Evolutionary conservation across 2,888 invertebrate genomes (phyloP).

Genomic region (Esperia sulphurella): DNA sequence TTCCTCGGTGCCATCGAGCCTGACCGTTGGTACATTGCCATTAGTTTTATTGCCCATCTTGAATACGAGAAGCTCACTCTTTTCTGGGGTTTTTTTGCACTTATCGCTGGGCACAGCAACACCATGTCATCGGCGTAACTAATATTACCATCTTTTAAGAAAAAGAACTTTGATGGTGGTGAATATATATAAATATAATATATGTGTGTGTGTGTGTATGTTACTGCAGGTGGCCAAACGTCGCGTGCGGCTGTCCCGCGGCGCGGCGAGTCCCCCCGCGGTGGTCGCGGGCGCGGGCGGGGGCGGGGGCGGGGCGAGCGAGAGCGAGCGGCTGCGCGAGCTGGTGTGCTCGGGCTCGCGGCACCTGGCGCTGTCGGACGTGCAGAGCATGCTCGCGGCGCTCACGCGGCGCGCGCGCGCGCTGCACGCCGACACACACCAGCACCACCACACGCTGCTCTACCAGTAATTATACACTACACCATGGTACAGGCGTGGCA

Average conservation of each 20-base stretch:
- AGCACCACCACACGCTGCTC: not conserved
- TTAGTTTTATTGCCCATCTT: too few relatives aligned
- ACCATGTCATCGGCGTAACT: too few relatives aligned
- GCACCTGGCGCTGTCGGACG: slow-evolving; percentile 86
- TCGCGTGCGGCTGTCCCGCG: slow-evolving; percentile 49
- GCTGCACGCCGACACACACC: slow-evolving; percentile 64
- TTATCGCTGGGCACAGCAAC: too few relatives aligned
- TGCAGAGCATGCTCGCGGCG: slow-evolving; percentile 89
- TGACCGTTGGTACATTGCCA: too few relatives aligned
- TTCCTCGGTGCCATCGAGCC: too few relatives aligned
- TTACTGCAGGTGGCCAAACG: slow-evolving; percentile 79
- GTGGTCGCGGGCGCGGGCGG: slow-evolving; percentile 4
- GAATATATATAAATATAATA: too few relatives aligned
- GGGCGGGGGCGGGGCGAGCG: slow-evolving; percentile 4
- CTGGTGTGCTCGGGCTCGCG: slow-evolving; percentile 85
- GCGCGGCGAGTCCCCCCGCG: not conserved
- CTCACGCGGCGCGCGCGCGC: slow-evolving; percentile 88
- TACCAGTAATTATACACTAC: not conserved
- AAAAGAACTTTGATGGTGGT: too few relatives aligned
- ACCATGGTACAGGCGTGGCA: too few relatives aligned
- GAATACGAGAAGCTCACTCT: too few relatives aligned
- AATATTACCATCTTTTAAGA: too few relatives aligned
- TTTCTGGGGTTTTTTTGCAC: too few relatives aligned
- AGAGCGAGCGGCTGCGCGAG: slow-evolving; percentile 59
- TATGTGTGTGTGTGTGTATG: too few relatives aligned